phyloP scores from a whole-genome alignment of 2,888 invertebrate species.

The Deilephila elpenor region DNA sequence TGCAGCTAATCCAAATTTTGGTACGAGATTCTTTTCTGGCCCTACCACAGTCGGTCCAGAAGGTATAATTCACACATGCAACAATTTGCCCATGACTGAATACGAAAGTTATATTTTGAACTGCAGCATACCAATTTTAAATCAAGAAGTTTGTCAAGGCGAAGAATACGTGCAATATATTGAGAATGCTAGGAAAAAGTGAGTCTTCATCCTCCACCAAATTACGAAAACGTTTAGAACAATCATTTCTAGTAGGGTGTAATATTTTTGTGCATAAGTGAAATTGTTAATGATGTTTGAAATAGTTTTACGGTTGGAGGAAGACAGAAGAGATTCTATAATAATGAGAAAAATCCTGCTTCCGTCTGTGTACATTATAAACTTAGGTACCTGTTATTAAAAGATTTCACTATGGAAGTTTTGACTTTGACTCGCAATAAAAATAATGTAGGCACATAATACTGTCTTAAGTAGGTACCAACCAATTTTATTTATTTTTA shows the following conservation, averaged over 20 bases:
- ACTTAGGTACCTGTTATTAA: no score
- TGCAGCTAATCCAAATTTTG: slow-evolving; percentile 64
- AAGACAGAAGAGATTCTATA: no score
- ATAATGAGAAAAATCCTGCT: no score
- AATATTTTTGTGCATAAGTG: background rate
- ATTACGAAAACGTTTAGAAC: background rate
- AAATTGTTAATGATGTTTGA: no score
- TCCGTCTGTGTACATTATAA: no score
- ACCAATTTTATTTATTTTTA: no score
- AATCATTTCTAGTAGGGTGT: background rate
- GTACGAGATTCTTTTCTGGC: slow-evolving; percentile 67
- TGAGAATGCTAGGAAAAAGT: slow-evolving; percentile 36
- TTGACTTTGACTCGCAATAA: no score
- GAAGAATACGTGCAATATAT: slow-evolving; percentile 59
- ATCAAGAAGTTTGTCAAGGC: slow-evolving; percentile 59
- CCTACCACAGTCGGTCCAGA: slow-evolving; percentile 58
- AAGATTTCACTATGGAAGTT: no score
- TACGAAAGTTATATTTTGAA: slow-evolving; percentile 57
- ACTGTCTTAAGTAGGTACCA: no score
- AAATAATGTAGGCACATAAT: no score
- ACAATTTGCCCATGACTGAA: slow-evolving; percentile 55
- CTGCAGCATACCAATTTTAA: slow-evolving; percentile 53
- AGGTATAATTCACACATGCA: slow-evolving; percentile 57
- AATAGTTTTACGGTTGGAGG: no score
- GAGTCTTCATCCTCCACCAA: background rate